These are phyloP conservation scores for Lamellibrachia luymesi DNA, from an alignment of 1,140 invertebrate genomes.

Conservation along the genomic window DNA sequence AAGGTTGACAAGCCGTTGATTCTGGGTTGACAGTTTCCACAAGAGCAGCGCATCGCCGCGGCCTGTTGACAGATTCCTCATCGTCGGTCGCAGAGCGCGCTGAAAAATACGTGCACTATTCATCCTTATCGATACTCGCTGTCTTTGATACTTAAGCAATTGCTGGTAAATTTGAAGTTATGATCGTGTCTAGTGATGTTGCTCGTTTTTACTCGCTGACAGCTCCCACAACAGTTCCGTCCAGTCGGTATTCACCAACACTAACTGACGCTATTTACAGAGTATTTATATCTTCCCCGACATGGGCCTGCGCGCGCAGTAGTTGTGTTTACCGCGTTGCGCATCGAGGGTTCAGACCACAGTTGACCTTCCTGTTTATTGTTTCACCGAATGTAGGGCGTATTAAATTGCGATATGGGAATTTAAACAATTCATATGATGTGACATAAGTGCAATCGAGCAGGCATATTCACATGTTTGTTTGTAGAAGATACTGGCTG, in stretches of 20 bases:
- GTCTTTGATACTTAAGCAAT: background rate
- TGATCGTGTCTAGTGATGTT: background rate
- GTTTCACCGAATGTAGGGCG: no score
- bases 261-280: background rate
- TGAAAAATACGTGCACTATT: background rate
- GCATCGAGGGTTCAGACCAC: background rate
- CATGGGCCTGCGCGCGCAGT: background rate
- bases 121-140: background rate
- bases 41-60: background rate
- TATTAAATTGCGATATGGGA: no score
- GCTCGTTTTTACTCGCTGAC: background rate
- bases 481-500: no score
- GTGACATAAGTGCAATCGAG: no score
- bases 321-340: background rate
- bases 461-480: no score
- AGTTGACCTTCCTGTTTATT: no score
- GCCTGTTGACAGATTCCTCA: background rate
- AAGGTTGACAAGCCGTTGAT: background rate
- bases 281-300: background rate
- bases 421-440: no score
- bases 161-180: background rate
- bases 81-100: background rate
- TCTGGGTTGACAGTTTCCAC: background rate
- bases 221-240: background rate
- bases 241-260: background rate